Conservation (phyloP, 2,113 vertebrate genomes). For the Tyto alba region DNA sequence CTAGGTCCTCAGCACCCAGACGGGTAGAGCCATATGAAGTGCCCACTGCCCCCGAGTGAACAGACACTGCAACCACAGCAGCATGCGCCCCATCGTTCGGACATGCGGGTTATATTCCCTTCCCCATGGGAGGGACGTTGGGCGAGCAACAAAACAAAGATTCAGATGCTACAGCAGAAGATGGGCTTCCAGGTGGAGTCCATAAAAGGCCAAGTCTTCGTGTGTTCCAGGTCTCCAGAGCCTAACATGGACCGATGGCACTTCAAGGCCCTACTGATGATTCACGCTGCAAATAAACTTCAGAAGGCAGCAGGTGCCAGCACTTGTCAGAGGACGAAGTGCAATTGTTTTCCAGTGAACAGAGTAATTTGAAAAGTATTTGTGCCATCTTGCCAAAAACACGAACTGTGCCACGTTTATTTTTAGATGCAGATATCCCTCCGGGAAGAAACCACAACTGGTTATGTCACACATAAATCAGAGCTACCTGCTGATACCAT, state of each 20-base stretch:
- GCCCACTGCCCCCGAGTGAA: background rate
- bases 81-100: accelerated
- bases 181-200: background rate
- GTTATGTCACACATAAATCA: background rate
- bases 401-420: background rate
- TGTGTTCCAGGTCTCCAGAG: background rate
- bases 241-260: conserved; percentile 25
- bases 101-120: background rate
- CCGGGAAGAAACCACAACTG: background rate
- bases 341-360: conserved; percentile 38
- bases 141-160: background rate
- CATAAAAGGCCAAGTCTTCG: conserved; percentile 12
- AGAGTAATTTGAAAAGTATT: conserved; percentile 57
- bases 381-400: conserved; percentile 39
- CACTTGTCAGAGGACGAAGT: background rate
- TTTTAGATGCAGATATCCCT: conserved; percentile 14
- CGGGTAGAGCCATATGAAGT: accelerated
- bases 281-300: conserved; percentile 35
- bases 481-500: background rate
- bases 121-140: background rate
- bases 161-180: background rate
- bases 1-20: background rate
- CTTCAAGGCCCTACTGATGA: background rate
- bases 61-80: background rate
- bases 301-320: conserved; percentile 40